These are phyloP conservation scores for Sebastolobus alascanus DNA, from an alignment of 2,797 vertebrate species.

Conservation along the genomic window DNA sequence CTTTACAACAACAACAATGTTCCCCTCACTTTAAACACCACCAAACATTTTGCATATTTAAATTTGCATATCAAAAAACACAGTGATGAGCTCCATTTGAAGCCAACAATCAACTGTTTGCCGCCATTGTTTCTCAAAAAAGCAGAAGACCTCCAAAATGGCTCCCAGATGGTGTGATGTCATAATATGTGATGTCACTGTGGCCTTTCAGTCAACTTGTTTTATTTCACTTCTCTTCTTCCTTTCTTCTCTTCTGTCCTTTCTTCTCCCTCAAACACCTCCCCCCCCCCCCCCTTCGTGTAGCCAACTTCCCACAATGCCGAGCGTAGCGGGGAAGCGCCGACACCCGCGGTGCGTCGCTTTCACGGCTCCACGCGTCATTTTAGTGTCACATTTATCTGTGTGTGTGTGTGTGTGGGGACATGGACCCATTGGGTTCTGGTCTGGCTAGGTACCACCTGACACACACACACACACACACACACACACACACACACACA, in stretches of 20 bases:
- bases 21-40: neutral
- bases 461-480: constrained; percentile 47
- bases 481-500: constrained; percentile 41
- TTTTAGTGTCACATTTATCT: constrained; percentile 80
- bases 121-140: neutral
- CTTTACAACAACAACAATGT: neutral
- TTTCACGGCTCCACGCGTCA: constrained; percentile 73
- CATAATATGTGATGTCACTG: neutral
- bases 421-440: no score
- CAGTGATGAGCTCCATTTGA: constrained; percentile 6
- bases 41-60: neutral
- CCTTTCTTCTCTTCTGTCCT: neutral
- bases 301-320: constrained; percentile 73
- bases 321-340: constrained; percentile 59
- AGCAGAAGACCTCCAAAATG: constrained; percentile 14
- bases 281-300: constrained; percentile 4
- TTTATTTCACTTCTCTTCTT: constrained; percentile 27
- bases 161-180: constrained; percentile 24
- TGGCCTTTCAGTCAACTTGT: constrained; percentile 18
- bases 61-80: constrained; percentile 18
- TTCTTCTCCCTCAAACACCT: neutral
- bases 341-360: constrained; percentile 60
- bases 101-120: neutral
- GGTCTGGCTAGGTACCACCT: neutral
- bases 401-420: constrained; percentile 36